A percentile compares a stretch with the other conserved stretches of the same genome.
phyloP scores from a whole-genome alignment of 2,888 invertebrate species.

The Nysson spinosus region DNA sequence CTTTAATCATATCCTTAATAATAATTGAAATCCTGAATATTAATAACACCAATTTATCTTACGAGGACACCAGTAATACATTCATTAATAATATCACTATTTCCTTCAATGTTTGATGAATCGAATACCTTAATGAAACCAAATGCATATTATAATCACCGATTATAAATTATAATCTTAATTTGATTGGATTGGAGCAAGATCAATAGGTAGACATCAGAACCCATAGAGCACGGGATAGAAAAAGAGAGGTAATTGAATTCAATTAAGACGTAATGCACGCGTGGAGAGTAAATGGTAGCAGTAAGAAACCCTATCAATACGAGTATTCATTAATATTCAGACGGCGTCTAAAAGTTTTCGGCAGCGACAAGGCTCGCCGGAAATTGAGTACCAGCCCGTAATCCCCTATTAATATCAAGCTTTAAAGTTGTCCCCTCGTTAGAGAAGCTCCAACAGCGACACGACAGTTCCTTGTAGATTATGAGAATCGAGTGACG shows the following conservation, averaged over 20 bases:
- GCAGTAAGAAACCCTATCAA: slow-evolving; percentile 40
- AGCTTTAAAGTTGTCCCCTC: slow-evolving; percentile 60
- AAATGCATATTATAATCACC: too few species aligned
- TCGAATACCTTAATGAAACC: too few species aligned
- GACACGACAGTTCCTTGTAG: slow-evolving; percentile 38
- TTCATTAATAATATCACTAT: too few species aligned
- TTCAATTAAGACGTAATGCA: slow-evolving; percentile 20
- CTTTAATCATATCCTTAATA: too few species aligned
- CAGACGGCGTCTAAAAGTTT: slow-evolving; percentile 47
- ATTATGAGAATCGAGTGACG: slow-evolving; percentile 51
- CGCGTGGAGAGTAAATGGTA: neutral
- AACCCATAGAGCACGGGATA: neutral
- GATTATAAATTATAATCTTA: too few species aligned
- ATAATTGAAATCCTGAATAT: too few species aligned
- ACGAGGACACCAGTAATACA: too few species aligned
- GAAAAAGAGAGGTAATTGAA: slow-evolving; percentile 9
- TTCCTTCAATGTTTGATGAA: too few species aligned
- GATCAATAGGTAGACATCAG: too few species aligned
- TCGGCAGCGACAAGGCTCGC: slow-evolving; percentile 37
- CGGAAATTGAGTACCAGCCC: slow-evolving; percentile 55
- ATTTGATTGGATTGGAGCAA: too few species aligned
- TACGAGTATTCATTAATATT: slow-evolving; percentile 55
- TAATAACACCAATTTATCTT: too few species aligned
- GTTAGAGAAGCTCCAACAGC: slow-evolving; percentile 46
- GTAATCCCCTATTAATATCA: slow-evolving; percentile 62